Conservation (phyloP, 2,113 vertebrate species). For the Tylochromis polylepis region DNA sequence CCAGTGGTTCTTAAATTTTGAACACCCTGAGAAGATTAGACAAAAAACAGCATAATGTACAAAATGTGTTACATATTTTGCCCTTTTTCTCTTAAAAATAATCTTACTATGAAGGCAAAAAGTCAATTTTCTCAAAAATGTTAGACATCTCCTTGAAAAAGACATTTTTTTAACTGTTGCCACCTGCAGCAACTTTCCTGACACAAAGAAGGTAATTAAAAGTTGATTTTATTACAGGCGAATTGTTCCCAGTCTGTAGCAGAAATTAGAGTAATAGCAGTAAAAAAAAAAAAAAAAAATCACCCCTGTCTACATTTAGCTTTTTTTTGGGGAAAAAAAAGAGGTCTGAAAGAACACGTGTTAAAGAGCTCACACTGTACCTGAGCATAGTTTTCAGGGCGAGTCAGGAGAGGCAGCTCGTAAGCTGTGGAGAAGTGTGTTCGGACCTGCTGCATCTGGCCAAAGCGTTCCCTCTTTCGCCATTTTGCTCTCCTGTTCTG, state of each 20-base stretch:
- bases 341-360: background rate
- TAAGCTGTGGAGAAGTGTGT: constrained; percentile 96
- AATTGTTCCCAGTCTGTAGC: background rate
- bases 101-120: background rate
- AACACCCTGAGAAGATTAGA: background rate
- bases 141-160: background rate
- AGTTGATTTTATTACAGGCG: background rate
- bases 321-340: background rate
- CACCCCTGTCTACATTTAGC: background rate
- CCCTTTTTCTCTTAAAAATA: background rate
- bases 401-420: constrained; percentile 90
- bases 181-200: background rate
- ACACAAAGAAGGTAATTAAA: background rate
- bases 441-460: constrained; percentile 98
- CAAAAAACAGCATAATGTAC: background rate
- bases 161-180: background rate
- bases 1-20: background rate
- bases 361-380: constrained; percentile 55
- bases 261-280: background rate
- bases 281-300: background rate
- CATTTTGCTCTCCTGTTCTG: constrained; percentile 97
- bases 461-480: constrained; percentile 96
- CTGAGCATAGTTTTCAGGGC: constrained; percentile 96
- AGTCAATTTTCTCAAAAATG: background rate
- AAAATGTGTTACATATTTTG: background rate